A percentile compares a stretch with the other conserved stretches of the same genome.
Evolutionary conservation across 1,140 invertebrate genomes (phyloP).

Genomic region (Lerema accius): DNA sequence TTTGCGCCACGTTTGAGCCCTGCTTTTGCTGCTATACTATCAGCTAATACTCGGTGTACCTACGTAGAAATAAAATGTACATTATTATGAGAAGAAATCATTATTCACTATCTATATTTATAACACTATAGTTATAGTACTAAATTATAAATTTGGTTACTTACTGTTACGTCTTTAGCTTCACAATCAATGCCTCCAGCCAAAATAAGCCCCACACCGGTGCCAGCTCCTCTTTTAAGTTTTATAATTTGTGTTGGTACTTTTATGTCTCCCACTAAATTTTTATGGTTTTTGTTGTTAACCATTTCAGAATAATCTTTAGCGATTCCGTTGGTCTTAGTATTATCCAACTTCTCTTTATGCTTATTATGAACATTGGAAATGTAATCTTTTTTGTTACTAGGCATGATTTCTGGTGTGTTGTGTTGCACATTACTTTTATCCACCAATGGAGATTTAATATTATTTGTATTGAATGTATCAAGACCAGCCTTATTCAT

Average conservation of each 20-base stretch:
- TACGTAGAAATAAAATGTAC: conserved; percentile 69
- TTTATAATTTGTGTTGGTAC: conserved; percentile 57
- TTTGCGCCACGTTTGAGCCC: conserved; percentile 94
- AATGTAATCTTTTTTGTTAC: conserved; percentile 26
- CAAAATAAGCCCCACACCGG: conserved; percentile 93
- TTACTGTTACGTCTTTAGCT: conserved; percentile 94
- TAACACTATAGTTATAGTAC: no score
- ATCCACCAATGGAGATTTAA: conserved; percentile 7
- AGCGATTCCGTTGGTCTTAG: neutral
- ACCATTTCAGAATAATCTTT: neutral
- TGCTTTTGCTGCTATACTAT: conserved; percentile 93
- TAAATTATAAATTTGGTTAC: conserved; percentile 45
- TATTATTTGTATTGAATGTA: conserved; percentile 43
- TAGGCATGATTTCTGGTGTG: conserved; percentile 17
- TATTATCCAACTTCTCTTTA: conserved; percentile 24
- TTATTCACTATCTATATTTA: no score
- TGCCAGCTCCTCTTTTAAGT: conserved; percentile 82
- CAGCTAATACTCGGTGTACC: conserved; percentile 93
- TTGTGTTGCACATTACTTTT: conserved; percentile 37
- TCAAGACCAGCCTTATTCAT: conserved; percentile 58
- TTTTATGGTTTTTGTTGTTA: conserved; percentile 41
- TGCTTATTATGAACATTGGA: conserved; percentile 12
- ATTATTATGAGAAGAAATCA: conserved; percentile 6
- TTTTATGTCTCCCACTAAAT: conserved; percentile 37
- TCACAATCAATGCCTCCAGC: conserved; percentile 95